These are phyloP conservation scores for Motacilla alba DNA, from an alignment of 2,113 vertebrate species.

Conservation along the genomic window DNA sequence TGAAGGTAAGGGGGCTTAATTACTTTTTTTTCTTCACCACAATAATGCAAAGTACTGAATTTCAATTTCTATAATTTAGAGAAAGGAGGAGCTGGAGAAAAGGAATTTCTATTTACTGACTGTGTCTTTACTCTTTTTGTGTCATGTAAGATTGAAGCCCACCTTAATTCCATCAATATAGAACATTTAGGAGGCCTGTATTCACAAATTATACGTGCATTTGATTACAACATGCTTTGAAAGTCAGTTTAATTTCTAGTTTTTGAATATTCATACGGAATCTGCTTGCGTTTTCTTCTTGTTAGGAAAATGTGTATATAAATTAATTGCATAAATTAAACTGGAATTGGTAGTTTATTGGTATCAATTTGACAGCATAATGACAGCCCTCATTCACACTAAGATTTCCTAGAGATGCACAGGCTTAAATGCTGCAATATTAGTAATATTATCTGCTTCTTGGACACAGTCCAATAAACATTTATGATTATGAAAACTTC, in stretches of 20 bases:
- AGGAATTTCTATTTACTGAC: background rate
- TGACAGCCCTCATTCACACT: background rate
- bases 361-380: background rate
- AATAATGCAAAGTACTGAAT: background rate
- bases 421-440: background rate
- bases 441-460: background rate
- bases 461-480: background rate
- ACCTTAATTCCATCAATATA: background rate
- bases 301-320: background rate
- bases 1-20: slow-evolving; percentile 84
- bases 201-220: background rate
- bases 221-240: background rate
- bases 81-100: background rate
- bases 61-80: background rate
- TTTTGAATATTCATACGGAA: background rate
- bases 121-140: background rate
- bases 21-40: background rate
- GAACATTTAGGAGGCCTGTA: slow-evolving; percentile 19
- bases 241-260: slow-evolving; percentile 17
- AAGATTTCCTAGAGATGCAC: background rate
- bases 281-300: background rate
- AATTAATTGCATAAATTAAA: background rate
- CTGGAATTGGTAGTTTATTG: background rate
- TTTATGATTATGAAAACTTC: background rate
- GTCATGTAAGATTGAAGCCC: background rate